Base-by-base conservation (phyloP, 2,113 vertebrate species). In the Carassius carassius region DNA sequence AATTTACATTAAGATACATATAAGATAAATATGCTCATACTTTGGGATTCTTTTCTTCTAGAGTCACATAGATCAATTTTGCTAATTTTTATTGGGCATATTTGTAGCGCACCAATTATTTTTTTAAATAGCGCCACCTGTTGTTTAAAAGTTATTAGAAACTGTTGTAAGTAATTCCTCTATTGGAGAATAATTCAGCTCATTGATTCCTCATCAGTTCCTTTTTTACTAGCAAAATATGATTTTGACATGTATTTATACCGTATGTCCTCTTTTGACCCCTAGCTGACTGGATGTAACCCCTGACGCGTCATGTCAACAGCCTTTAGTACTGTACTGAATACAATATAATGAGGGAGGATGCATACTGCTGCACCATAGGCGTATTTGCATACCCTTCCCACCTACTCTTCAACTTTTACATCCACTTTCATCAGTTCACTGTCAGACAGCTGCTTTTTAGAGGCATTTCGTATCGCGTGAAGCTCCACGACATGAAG, bases 301-400 rank as follows among this genome's bases (percentile, higher is more conserved):
- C 49, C 54, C 54, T 78, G 19, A 47, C 58, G 17, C 5, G 21
- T 73, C 19, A 37, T 41, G 21, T 47, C 21, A 79, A 25, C 37
- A 37, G 19, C 54, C 75, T 78, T 35, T 19, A 69, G 29, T 47
- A 49, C 72, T 44, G 72, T n/a, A 14, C n/a, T 11, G 54, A 44
- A 21, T 25, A 35, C 2, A 47, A 23, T 85, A 44, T 1, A 47
- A 21, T 85, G 2, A 88, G 77, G 87, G 78, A 88, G 32, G 74
- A 14, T 91, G 89, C 90, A 89, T 91, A 83, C 14, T 87, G 88
- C 90, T 87, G 85, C 88, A 91, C 91, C 91, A 88, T 80, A 70
- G 10, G 78, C 8, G 51, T 25, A 44, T 92, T 92, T 92, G 91
- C 90, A 92, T 91, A 88, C 86, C n/a, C 63, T 29, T 78, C 81